These are phyloP conservation scores for Brachionus rubens DNA, from an alignment of 1,140 invertebrate species.

Conservation along the genomic window DNA sequence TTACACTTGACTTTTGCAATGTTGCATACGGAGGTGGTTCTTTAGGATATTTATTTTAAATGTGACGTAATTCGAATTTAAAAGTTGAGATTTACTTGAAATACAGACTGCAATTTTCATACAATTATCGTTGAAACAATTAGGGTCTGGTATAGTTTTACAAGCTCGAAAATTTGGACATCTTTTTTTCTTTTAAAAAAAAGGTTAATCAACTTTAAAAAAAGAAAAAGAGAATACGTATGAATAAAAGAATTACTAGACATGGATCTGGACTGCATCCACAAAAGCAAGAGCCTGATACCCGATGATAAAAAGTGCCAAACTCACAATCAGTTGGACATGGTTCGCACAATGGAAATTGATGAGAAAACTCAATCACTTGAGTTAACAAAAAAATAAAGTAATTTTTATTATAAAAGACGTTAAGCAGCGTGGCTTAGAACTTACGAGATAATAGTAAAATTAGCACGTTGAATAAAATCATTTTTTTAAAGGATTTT, in stretches of 20 bases:
- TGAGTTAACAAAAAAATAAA: background rate
- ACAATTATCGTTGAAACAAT: background rate
- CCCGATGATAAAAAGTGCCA: background rate
- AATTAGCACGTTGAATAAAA: background rate
- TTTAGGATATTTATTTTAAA: background rate
- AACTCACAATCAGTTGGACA: constrained; percentile 7
- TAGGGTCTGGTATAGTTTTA: background rate
- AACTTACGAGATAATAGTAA: background rate
- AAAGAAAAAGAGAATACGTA: no score
- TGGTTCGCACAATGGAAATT: background rate
- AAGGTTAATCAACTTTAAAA: no score
- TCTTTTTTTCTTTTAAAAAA: background rate
- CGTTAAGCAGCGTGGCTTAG: no score
- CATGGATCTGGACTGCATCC: background rate
- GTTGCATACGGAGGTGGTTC: background rate
- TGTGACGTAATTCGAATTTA: background rate
- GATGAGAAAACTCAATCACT: background rate
- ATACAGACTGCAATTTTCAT: constrained; percentile 3
- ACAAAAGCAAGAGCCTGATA: background rate
- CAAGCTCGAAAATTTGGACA: background rate
- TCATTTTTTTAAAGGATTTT: background rate
- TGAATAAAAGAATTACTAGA: no score
- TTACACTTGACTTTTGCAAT: background rate
- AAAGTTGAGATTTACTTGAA: background rate
- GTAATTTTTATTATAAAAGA: background rate